Evolutionary conservation across 2,113 vertebrate genomes (phyloP), one percentile per base, ranked within the genome.

Genomic region (Falcunculus frontatus): DNA sequence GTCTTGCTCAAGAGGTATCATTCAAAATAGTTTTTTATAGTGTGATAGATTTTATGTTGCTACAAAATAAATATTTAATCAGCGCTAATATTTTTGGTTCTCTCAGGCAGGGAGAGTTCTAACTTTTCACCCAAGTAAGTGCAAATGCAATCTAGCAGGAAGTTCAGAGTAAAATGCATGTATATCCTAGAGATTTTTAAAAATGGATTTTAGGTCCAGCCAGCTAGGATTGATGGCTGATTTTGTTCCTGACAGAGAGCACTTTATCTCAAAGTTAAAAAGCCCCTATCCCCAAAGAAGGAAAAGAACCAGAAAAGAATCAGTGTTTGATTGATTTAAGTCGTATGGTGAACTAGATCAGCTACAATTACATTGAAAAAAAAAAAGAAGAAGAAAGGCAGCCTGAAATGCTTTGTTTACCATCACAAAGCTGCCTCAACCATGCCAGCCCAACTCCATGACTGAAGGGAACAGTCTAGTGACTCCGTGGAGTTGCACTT

Each of bases 51-150:
- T 92, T 92, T 59, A 42, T 86, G 80, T 91, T 96, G 84, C 87
- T 88, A 53, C 92, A 91, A 56, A 92, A 91, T 87, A 96, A 96
- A 81, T 92, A 87, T 77, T 93, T 95, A 87, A 95, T 92, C 29
- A 62, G 33, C 0, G 1, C 29, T 93, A 73, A 77, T 84, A 94
- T 79, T 95, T 95, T 95, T 85, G 39, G 44, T 94, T 92, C 56
- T 68, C 42, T 76, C 32, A 60, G 78, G 78, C 91, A 93, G 64
- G 2, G 6, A 76, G 78, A 76, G 46, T 77, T 95, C n/a, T 82
- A 46, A 67, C 67, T 62, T 96, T 91, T 80, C 86, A 55, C 72
- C 95, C 57, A 83, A 81, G 74, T 89, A 90, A 94, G 50, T 84
- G n/a, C 52, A 93, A 87, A 80, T 77, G 56, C 50, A 76, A 2